These are phyloP conservation scores for Andricus grossulariae DNA, from an alignment of 1,140 invertebrate species.

Conservation along the genomic window DNA sequence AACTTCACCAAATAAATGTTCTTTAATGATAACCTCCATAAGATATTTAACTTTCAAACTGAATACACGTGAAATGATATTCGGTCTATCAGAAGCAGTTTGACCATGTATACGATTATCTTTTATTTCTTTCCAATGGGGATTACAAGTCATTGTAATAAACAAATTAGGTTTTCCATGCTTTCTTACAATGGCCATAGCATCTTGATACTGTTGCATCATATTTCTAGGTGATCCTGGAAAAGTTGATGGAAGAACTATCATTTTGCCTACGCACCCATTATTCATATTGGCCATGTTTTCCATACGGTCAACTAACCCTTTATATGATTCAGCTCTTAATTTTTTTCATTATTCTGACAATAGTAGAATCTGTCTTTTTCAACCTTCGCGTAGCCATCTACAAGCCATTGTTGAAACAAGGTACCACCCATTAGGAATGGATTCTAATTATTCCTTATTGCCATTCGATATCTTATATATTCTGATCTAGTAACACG, in stretches of 20 bases:
- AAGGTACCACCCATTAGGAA: neutral
- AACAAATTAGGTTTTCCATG: constrained; percentile 59
- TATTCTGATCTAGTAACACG: too few species aligned
- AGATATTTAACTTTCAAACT: too few species aligned
- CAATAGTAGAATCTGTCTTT: neutral
- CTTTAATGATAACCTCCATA: too few species aligned
- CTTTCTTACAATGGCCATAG: constrained; percentile 66
- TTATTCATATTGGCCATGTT: constrained; percentile 40
- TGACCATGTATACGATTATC: constrained; percentile 55
- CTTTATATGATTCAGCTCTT: too few species aligned
- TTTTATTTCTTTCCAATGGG: constrained; percentile 59
- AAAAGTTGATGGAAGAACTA: constrained; percentile 67
- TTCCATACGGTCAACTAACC: constrained; percentile 15
- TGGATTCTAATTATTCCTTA: too few species aligned
- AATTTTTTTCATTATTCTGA: too few species aligned
- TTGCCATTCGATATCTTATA: too few species aligned
- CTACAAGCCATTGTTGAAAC: neutral
- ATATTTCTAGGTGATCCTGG: constrained; percentile 67
- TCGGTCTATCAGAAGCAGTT: constrained; percentile 50
- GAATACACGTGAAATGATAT: too few species aligned
- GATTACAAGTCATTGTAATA: too few species aligned
- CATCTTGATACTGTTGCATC: constrained; percentile 70
- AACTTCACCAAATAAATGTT: too few species aligned
- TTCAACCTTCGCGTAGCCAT: constrained; percentile 1
- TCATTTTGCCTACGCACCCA: too few species aligned